Conservation (phyloP, 2,797 vertebrate species). For the Acanthurus tractus region DNA sequence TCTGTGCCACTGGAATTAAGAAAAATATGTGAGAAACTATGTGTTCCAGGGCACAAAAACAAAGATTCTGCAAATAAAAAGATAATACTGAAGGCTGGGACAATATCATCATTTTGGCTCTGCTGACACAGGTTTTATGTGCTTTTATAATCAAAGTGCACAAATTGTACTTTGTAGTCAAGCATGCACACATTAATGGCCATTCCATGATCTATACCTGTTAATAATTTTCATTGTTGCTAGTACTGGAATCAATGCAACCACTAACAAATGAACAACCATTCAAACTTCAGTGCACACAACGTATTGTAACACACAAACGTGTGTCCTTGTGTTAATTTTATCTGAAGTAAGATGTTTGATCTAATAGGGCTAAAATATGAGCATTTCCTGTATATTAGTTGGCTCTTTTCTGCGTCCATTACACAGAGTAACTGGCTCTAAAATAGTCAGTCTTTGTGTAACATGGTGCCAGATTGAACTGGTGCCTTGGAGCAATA, state of each 20-base stretch:
- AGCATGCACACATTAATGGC: no score
- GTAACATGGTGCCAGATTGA: background rate
- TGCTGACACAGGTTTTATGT: background rate
- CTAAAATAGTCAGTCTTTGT: background rate
- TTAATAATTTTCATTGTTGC: no score
- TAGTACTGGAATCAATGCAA: no score
- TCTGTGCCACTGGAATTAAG: constrained; percentile 37
- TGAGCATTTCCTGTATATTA: background rate
- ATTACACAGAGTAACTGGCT: background rate
- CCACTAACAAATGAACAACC: no score
- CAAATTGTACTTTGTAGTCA: background rate
- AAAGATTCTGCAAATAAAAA: constrained; percentile 23
- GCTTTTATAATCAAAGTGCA: constrained; percentile 5
- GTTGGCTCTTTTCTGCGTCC: background rate
- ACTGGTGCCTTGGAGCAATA: background rate
- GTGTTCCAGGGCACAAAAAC: constrained; percentile 10
- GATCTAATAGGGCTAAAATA: background rate
- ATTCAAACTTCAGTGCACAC: no score
- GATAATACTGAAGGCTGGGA: constrained; percentile 1
- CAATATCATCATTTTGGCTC: background rate
- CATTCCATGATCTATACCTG: no score
- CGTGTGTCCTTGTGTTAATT: no score
- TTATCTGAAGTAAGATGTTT: background rate
- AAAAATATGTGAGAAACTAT: constrained; percentile 15
- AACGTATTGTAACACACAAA: no score